Base-by-base conservation (phyloP, 1,140 invertebrate genomes). In the Anthonomus grandis region DNA sequence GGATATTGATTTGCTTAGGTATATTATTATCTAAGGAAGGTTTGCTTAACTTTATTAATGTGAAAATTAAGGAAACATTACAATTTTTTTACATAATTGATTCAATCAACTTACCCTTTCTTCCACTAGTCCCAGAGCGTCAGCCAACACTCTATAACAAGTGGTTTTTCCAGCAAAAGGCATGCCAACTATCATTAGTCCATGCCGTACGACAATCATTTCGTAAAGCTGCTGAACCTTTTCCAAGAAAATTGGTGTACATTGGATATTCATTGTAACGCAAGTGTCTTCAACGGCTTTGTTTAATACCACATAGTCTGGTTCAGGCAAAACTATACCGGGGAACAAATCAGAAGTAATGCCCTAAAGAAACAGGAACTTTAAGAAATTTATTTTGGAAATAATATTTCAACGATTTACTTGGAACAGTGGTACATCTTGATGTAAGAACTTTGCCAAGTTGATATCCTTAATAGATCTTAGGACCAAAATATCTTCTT, bases 141-240 rank as follows among this genome's bases (percentile, higher is more conserved):
- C 81, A 3, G 91, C 89, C 2, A 97, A 72, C 0, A 89, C 83
- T 64, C 85, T 79, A 65, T 92, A 93, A 6, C 85, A 83, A 12
- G 82, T 81, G 0, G 88, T 89, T 74, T 94, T 94, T 13, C 90
- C 91, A 25, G 88, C 91, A 70, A 95, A 93, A 8, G 95, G 90
- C 65, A 85, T 80, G n/a, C 95, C 94, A 2, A 96, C 90, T 56
- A 97, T 86, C 88, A 91, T 91, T 34, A 91, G 80, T 8, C 89
- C 89, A 71, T 95, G 92, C 22, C 91, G 79, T 0, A 95, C 91
- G 27, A 94, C 85, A 81, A 97, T 95, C 92, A 96, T 97, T 76
- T 97, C 93, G 72, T 94, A 97, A 13, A 97, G 83, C 76, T 97
- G 89, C 60, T 92, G 89, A 23, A 93, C 84, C 77, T 97, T 97